Evolutionary conservation across 2,888 invertebrate genomes (phyloP), one percentile per base, ranked within the genome.

Genomic region (Chromoteleia sp.): DNA sequence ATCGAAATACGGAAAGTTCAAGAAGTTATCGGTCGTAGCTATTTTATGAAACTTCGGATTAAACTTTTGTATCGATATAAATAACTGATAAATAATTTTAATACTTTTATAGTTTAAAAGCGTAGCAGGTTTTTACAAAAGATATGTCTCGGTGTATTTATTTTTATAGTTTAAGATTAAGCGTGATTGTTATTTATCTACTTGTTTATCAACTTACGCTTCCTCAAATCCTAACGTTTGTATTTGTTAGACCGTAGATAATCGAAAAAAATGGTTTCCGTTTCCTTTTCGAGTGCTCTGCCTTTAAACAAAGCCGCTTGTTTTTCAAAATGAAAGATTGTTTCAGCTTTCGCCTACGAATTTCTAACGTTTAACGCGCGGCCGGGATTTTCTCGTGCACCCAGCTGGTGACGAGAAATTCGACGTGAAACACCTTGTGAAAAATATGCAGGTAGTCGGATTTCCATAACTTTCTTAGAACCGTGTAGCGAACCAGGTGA

Each of bases 381-480:
- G 63, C 10, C 21, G 25, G 71, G 77, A 71, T 78, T 78, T 78
- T 41, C 65, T 70, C 17, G 17, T 33, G 25, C 63, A 12, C 29
- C 58, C 78, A 67, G 78, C 58, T 78, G 78, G 71, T 65, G 71
- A 43, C 58, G 54, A 50, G 52, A 43, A 41, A 33, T 71, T 65
- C 25, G 61, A 77, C 45, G 12, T 41, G 39, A 52, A 78, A 73
- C 71, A 78, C 78, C 78, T 78, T 78, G 50, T 65, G 50, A 43
- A 73, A 61, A 71, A 29, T 71, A 58, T 78, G 71, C 78, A 73
- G 78, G 65, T 73, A 73, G 71, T 25, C 19, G 70, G 63, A 77
- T 77, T 78, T 70, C 65, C 71, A 70, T 56, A 78, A 78, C 30
- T 65, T 70, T 58, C 71, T 50, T 63, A 45, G 59, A 59, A n/a